Conservation (phyloP, 2,113 vertebrate species). For the Hippocampus barbouri region DNA sequence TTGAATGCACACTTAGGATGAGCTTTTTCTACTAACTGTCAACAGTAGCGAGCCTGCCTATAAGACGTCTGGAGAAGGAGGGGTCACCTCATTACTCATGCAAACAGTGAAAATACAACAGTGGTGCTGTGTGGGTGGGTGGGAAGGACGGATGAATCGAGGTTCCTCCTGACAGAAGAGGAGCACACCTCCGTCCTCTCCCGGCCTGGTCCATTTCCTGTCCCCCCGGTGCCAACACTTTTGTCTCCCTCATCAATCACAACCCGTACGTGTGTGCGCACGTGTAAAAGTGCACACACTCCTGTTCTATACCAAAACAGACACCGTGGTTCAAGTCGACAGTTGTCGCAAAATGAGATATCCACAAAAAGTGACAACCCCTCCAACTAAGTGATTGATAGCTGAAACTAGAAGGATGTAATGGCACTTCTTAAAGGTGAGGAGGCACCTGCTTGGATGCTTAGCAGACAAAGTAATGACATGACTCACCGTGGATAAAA, state of each 20-base stretch:
- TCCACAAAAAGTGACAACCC: slow-evolving; percentile 36
- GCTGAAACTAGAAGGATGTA: slow-evolving; percentile 30
- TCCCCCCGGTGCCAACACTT: slow-evolving; percentile 88
- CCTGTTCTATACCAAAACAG: background rate
- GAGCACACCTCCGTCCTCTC: slow-evolving; percentile 56
- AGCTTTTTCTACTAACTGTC: too few species aligned
- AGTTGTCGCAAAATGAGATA: slow-evolving; percentile 37
- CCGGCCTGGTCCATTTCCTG: slow-evolving; percentile 87
- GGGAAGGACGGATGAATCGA: slow-evolving; percentile 75
- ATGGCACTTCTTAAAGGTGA: slow-evolving; percentile 42
- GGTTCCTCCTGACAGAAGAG: slow-evolving; percentile 82
- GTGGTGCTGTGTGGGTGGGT: slow-evolving; percentile 53
- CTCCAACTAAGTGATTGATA: slow-evolving; percentile 42
- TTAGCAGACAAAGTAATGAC: slow-evolving; percentile 42
- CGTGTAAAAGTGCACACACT: slow-evolving; percentile 45
- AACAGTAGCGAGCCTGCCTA: slow-evolving; percentile 80
- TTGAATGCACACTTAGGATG: slow-evolving; percentile 77
- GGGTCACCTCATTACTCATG: slow-evolving; percentile 93
- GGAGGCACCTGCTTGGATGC: slow-evolving; percentile 18
- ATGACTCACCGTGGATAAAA: slow-evolving; percentile 22
- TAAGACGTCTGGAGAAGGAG: slow-evolving; percentile 82
- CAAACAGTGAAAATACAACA: slow-evolving; percentile 89
- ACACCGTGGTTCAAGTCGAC: slow-evolving; percentile 58
- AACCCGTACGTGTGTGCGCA: slow-evolving; percentile 44
- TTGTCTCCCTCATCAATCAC: slow-evolving; percentile 96